Base-by-base conservation (phyloP, 2,113 vertebrate species). In the Chascanopsetta lugubris region DNA sequence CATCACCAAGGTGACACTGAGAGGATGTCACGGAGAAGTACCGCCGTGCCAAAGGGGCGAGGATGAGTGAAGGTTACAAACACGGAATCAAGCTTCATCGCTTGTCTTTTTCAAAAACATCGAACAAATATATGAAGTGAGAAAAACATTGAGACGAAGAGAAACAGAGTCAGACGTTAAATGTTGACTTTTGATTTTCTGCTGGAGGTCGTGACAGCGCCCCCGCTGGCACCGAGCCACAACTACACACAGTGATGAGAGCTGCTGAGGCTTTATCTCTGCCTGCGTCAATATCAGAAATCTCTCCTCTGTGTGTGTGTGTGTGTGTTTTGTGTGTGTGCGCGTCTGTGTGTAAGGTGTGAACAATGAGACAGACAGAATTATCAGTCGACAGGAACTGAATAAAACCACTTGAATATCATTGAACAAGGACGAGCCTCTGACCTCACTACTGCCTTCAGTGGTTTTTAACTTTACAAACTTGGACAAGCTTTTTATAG, bases 1-100 rank as follows among this genome's bases (percentile, higher is more conserved):
- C 72, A 12, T 82, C 68, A 73, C 43, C 81, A 86, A 86, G 83
- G 86, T 88, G 86, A 88, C 86, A 86, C 76, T 0, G 40, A 8
- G 59, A 69, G 34, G 65, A 73, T 73, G 75, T 65, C 67, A 50
- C 8, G 30, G 57, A 32, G 57, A 68, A 34, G 15, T 21, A 27
- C 32, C 55, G 49, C 69, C 5, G 22, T 30, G 73, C 56, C 73
- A 75, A 55, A 15, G 4, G 57, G 24, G 8, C 0, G 2, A 40
- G 15, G 38, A 22, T 26, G 34, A 43, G 20, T 1, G 32, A 55
- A 69, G 20, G 32, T 38, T 20, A 38, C 29, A 42, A 60, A 55
- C 34, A 51, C 2, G 2, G 8, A 36, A 12, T 46, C 61, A 38
- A 15, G 17, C 34, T 36, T 36, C 0, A 13, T 36, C 34, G 15